These are phyloP conservation scores for Spongia lamella DNA, from an alignment of 37 sponge, comb jelly and placozoan genomes.

Conservation along the genomic window DNA sequence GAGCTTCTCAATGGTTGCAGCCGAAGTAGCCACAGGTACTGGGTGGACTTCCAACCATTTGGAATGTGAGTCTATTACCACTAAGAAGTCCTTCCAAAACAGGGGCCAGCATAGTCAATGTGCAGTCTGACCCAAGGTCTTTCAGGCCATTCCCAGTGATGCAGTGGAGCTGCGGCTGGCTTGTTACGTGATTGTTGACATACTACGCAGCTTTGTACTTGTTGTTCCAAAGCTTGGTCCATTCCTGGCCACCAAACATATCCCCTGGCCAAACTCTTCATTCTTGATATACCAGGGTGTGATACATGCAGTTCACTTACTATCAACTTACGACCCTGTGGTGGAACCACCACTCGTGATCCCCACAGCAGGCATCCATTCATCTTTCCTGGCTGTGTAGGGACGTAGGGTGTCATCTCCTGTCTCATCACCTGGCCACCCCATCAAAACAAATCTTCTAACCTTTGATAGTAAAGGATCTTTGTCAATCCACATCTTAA, in stretches of 20 bases:
- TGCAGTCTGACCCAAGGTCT: not conserved
- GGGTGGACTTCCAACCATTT: conserved; percentile 18
- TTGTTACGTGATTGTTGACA: not conserved
- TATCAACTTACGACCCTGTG: not conserved
- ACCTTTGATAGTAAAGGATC: not conserved
- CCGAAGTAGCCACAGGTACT: conserved; percentile 1
- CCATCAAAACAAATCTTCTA: not conserved
- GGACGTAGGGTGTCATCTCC: too few species aligned
- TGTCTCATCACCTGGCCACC: conserved; percentile 7
- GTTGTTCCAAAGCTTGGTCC: conserved; percentile 12
- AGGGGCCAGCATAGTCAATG: too few species aligned
- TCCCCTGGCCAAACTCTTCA: conserved; percentile 24
- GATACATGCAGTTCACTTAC: conserved; percentile 2
- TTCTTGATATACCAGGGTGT: conserved; percentile 15
- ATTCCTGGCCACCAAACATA: conserved; percentile 33
- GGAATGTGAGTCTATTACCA: not conserved
- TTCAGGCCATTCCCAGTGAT: not conserved
- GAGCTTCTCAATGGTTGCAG: not conserved
- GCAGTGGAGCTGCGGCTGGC: conserved; percentile 16
- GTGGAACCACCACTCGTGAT: too few species aligned
- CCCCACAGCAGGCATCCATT: conserved; percentile 7
- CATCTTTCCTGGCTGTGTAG: too few species aligned
- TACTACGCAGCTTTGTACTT: not conserved
- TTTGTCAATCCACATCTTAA: not conserved
- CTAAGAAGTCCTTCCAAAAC: not conserved